A percentile compares a stretch with the other conserved stretches of the same genome.
These are phyloP conservation scores for Bombus ignitus DNA, from an alignment of 1,140 invertebrate species.

Conservation along the genomic window DNA sequence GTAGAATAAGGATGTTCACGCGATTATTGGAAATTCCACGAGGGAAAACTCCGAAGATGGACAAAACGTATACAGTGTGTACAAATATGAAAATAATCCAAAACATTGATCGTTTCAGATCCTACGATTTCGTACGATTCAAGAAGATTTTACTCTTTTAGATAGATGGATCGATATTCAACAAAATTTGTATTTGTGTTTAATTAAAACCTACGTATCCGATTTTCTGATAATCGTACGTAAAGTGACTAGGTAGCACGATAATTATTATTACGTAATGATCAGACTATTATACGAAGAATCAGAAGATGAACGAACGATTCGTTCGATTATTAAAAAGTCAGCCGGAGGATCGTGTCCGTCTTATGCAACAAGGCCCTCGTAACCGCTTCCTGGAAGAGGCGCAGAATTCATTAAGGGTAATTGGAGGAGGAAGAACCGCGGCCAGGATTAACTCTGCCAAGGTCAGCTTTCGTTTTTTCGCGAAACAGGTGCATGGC, in stretches of 20 bases:
- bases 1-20: fast-evolving
- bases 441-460: constrained; percentile 37
- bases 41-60: no score
- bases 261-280: neutral
- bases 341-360: neutral
- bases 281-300: no score
- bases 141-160: no score
- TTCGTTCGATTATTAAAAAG: neutral
- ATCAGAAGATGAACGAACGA: no score
- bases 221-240: no score
- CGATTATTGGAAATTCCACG: neutral
- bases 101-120: no score
- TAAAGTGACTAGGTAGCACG: neutral
- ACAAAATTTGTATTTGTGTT: no score
- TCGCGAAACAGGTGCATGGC: constrained; percentile 56
- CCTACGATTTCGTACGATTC: no score
- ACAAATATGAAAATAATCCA: no score
- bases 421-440: constrained; percentile 39
- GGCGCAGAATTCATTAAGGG: constrained; percentile 12
- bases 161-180: no score
- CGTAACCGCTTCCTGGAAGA: constrained; percentile 30
- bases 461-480: constrained; percentile 41
- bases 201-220: no score
- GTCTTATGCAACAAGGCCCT: constrained; percentile 5
- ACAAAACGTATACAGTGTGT: no score